Base-by-base conservation (phyloP, 2,113 vertebrate genomes). In the Willisornis vidua region DNA sequence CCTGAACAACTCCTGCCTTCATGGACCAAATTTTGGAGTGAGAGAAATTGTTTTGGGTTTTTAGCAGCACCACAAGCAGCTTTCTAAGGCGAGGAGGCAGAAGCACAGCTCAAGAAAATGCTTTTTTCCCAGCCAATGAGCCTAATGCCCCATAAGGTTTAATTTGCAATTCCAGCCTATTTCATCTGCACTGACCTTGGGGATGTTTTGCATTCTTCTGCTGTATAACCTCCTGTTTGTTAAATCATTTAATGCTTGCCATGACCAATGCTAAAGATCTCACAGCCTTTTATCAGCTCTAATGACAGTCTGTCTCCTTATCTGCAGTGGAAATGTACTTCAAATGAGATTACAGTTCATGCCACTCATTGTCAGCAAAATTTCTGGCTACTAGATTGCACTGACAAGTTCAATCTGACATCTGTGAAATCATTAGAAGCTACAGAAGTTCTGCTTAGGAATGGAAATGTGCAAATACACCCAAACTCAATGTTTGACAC, bases 281-380 rank as follows among this genome's bases (percentile, higher is more conserved):
- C 48, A 63, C 84, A 85, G 91, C 66, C 86, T 93, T 97, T 97
- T 95, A 96, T 98, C 93, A 93, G 97, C 93, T 93, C 97, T 92
- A 87, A 90, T 70, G 92, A 90, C 85, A 94, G 80, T 76, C 80
- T 93, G 80, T 83, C 87, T 90, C 76, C 92, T 94, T 96, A 92
- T 96, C 91, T 98, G 43, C 93, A 72, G 88, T 93, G 75, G 81
- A 96, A 95, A 82, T 91, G 76, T 68, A 95, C 85, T 96, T 97
- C 95, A 93, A 72, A 91, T 91, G 63, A 87, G 87, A 97, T 97
- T 94, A 94, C 39, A 41, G 49, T 68, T 88, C 87, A 71, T 75
- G 97, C 62, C 95, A 96, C 29, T 96, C 94, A 80, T 77, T 93
- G 95, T 97, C 96, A 96, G 85, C 78, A 85, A 82, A 93, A 97